These are phyloP conservation scores for Siniperca undulata DNA, from an alignment of 2,797 vertebrate species.

Conservation along the genomic window DNA sequence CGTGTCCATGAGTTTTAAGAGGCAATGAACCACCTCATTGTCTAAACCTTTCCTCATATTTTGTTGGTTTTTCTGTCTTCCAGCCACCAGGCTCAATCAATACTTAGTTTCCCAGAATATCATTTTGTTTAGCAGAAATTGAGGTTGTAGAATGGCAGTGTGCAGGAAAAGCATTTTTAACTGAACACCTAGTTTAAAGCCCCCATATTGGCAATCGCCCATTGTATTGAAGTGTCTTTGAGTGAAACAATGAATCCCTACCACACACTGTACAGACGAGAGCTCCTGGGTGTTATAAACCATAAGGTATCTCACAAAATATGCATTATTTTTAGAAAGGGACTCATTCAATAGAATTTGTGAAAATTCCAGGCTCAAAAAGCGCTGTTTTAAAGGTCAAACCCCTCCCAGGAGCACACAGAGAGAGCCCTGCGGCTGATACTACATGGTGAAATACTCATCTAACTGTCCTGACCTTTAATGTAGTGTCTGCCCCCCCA, in stretches of 20 bases:
- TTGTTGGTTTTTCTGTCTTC: constrained; percentile 2
- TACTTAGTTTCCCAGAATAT: background rate
- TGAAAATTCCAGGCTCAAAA: constrained; percentile 15
- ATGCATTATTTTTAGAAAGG: background rate
- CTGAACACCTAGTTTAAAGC: constrained; percentile 2
- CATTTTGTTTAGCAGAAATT: background rate
- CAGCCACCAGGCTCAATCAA: background rate
- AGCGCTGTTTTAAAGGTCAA: constrained; percentile 52
- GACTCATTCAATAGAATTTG: constrained; percentile 21
- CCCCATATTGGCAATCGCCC: constrained; percentile 18
- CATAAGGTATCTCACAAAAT: constrained; percentile 12
- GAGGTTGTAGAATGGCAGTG: background rate
- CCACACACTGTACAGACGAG: constrained; percentile 1
- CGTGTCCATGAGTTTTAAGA: background rate
- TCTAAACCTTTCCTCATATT: background rate
- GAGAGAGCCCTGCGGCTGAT: constrained; percentile 43
- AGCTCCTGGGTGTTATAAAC: background rate
- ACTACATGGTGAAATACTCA: constrained; percentile 49
- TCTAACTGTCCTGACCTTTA: constrained; percentile 68
- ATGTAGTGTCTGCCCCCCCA: constrained; percentile 30
- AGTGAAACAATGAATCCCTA: constrained; percentile 33
- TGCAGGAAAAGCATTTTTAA: constrained; percentile 1
- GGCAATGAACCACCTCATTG: background rate
- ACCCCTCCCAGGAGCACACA: constrained; percentile 32
- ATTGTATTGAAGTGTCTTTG: background rate